Percentiles rank a stretch among this genome's conserved stretches.
These are phyloP conservation scores for Gymnogyps californianus DNA, from an alignment of 2,113 vertebrate species.

Conservation along the genomic window DNA sequence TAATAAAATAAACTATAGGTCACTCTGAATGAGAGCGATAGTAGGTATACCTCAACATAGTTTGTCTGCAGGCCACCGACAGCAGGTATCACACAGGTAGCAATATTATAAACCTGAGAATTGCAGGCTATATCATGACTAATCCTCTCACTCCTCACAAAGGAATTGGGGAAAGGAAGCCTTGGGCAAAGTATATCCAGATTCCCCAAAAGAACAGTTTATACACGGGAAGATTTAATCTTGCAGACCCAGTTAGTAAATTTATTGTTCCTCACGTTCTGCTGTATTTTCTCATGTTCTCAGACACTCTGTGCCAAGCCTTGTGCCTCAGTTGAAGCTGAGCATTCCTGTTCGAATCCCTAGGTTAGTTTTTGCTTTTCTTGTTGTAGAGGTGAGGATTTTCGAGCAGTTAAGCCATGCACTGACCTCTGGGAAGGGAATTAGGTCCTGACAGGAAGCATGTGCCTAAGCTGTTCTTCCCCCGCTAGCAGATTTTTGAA, in stretches of 20 bases:
- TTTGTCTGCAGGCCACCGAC: neutral
- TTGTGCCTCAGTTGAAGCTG: neutral
- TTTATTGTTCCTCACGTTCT: neutral
- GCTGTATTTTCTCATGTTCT: neutral
- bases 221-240: neutral
- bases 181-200: neutral
- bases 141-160: neutral
- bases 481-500: neutral
- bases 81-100: neutral
- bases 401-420: neutral
- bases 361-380: neutral
- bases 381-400: neutral
- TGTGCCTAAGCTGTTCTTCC: neutral
- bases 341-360: neutral
- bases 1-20: neutral
- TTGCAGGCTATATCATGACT: neutral
- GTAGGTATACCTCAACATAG: neutral
- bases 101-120: neutral
- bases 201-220: neutral
- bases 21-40: neutral
- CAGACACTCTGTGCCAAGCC: neutral
- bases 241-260: neutral
- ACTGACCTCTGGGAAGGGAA: neutral
- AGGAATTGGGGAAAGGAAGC: neutral
- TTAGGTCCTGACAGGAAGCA: neutral